Percentiles rank a stretch among this genome's conserved stretches.
These are phyloP conservation scores for Anguilla rostrata DNA, from an alignment of 2,113 vertebrate genomes.

Conservation along the genomic window DNA sequence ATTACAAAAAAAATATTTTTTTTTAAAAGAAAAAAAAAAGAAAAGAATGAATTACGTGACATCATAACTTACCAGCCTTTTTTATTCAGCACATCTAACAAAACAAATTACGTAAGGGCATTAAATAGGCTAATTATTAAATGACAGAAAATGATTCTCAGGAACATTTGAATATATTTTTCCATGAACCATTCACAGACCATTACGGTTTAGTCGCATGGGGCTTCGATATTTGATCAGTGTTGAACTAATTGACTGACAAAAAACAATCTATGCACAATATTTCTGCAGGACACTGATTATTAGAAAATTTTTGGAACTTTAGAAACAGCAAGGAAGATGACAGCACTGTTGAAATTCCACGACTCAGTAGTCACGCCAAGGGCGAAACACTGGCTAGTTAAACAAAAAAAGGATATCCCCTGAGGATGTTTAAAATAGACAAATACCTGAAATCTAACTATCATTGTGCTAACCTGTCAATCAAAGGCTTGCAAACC, in stretches of 20 bases:
- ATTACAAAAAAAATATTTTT: too few relatives aligned
- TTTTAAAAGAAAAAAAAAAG: too few relatives aligned
- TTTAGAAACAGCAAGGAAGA: neutral
- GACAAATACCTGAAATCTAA: neutral
- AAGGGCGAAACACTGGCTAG: neutral
- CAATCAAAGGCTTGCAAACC: conserved; percentile 1
- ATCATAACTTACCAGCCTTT: too few relatives aligned
- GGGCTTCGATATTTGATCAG: neutral
- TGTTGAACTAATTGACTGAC: too few relatives aligned
- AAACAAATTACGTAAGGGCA: too few relatives aligned
- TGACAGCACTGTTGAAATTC: neutral
- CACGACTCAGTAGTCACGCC: neutral
- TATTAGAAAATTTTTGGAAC: neutral
- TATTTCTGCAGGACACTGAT: neutral
- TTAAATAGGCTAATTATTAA: too few relatives aligned
- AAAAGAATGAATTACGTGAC: too few relatives aligned
- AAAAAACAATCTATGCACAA: too few relatives aligned
- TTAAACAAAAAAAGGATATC: neutral
- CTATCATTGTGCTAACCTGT: neutral
- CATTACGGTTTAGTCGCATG: neutral
- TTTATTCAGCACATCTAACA: too few relatives aligned
- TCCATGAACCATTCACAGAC: neutral
- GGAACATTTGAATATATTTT: neutral
- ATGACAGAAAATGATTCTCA: neutral
- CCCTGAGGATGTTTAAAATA: neutral